Conservation (phyloP, 2,797 vertebrate species). For the Orestias chungarensis region DNA sequence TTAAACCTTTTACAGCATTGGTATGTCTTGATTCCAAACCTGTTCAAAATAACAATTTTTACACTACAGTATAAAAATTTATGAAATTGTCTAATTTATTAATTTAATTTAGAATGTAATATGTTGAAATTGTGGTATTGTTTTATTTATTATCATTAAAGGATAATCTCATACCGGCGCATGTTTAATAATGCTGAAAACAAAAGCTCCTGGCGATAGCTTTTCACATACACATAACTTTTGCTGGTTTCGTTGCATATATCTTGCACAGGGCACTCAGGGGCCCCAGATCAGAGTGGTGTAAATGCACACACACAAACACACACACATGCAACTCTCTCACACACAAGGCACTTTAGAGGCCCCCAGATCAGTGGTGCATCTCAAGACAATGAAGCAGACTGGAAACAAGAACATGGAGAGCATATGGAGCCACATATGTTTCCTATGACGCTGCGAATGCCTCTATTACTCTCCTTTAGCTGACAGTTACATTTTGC, state of each 20-base stretch:
- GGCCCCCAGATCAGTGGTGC: constrained; percentile 75
- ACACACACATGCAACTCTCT: constrained; percentile 8
- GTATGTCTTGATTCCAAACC: not conserved
- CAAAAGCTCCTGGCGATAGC: constrained; percentile 36
- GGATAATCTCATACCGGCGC: not conserved
- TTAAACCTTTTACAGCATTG: not conserved
- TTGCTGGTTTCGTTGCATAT: constrained; percentile 41
- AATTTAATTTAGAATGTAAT: not conserved
- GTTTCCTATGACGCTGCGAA: constrained; percentile 80
- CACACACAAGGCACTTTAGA: constrained; percentile 62
- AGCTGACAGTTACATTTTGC: constrained; percentile 79
- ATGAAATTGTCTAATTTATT: not conserved
- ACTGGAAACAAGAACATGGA: constrained; percentile 70
- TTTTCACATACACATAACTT: constrained; percentile 57
- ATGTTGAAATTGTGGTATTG: not conserved
- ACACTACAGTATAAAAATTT: not conserved
- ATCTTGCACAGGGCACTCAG: constrained; percentile 53
- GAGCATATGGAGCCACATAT: constrained; percentile 82
- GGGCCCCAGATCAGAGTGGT: constrained; percentile 59
- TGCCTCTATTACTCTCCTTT: constrained; percentile 80
- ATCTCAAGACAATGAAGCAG: constrained; percentile 77
- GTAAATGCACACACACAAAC: constrained; percentile 43
- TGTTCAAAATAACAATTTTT: not conserved
- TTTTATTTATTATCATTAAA: not conserved
- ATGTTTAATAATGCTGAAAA: constrained; percentile 15